Base-by-base conservation (phyloP, 1,140 invertebrate genomes). In the Nasonia giraulti region DNA sequence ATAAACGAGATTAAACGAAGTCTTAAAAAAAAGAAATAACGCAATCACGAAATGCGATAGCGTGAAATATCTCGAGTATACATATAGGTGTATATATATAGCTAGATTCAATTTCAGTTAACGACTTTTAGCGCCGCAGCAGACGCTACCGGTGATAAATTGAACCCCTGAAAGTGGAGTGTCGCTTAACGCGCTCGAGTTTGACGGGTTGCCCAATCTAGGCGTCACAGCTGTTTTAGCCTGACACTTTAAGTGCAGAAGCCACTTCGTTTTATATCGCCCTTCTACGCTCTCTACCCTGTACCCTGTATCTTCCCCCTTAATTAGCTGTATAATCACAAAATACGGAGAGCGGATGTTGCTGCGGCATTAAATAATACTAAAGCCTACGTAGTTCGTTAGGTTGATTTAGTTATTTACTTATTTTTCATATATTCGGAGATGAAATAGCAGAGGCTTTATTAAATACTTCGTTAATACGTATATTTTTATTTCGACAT, bases 131-230 rank as follows among this genome's bases (percentile, higher is more conserved):
- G 50, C 27, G 69, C 69, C 27, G 69, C 69, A 74, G 50, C 23
- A 82, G n/a, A 77, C 20, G 5, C 23, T 73, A 7, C 12, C 12
- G 10, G 74, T 76, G 71, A 83, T 74, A 84, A 78, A 84, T 73
- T 44, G 37, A 27, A n/a, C 68, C n/a, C 83, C 82, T 80, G 77
- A 31, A 80, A 84, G 23, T 11, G 11, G 31, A 66, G 69, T 74
- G 55, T 84, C 40, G 6, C 33, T 80, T 27, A 66, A 47, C 33
- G n/a, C 20, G n/a, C 20, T 10, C 5, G 31, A 69, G 69, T 31
- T 40, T 84, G 40, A 20, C 73, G 69, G 84, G 84, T 77, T 81
- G 84, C 84, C 17, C 11, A 17, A 8, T 76, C 6, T 73, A 76
- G 84, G 84, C 84, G 84, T 23, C 73, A 37, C 44, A 74, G 73